Conservation (phyloP, 2,797 vertebrate species). For the Pseudocheirus occidentalis region DNA sequence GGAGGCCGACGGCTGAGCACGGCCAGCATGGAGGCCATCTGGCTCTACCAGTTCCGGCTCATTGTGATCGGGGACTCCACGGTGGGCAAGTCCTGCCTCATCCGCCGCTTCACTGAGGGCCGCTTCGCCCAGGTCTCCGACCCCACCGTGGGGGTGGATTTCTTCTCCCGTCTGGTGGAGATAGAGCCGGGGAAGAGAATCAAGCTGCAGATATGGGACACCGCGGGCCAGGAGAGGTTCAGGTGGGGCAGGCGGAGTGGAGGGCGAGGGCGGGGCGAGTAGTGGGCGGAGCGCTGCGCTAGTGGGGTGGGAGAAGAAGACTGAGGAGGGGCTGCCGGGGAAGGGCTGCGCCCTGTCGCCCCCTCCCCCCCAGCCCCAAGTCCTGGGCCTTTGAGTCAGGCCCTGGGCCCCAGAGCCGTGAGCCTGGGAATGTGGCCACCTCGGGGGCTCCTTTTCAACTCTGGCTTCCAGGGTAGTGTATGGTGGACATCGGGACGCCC, state of each 20-base stretch:
- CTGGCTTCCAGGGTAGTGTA: too few relatives aligned
- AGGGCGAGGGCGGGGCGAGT: constrained; percentile 45
- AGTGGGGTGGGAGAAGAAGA: constrained; percentile 12
- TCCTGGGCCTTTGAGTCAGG: too few relatives aligned
- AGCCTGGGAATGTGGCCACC: background rate
- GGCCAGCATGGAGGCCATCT: constrained; percentile 94
- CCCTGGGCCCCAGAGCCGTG: too few relatives aligned
- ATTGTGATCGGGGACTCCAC: constrained; percentile 98
- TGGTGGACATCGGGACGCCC: too few relatives aligned
- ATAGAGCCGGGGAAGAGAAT: constrained; percentile 96
- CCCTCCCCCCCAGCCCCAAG: too few relatives aligned
- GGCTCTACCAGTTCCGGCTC: constrained; percentile 97
- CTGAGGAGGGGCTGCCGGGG: background rate
- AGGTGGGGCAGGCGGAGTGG: constrained; percentile 83
- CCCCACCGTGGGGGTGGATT: constrained; percentile 97
- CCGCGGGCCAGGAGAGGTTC: constrained; percentile 93
- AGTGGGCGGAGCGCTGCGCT: constrained; percentile 54
- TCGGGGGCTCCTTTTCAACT: too few relatives aligned
- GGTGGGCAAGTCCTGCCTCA: constrained; percentile 96
- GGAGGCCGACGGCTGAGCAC: constrained; percentile 46
- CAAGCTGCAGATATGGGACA: constrained; percentile 97
- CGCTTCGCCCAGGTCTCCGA: constrained; percentile 96
- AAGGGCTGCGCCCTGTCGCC: background rate
- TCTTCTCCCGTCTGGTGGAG: constrained; percentile 97
- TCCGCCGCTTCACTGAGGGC: constrained; percentile 96